These are phyloP conservation scores for Rhodinocichla rosea DNA, from an alignment of 2,113 vertebrate species.

Conservation along the genomic window DNA sequence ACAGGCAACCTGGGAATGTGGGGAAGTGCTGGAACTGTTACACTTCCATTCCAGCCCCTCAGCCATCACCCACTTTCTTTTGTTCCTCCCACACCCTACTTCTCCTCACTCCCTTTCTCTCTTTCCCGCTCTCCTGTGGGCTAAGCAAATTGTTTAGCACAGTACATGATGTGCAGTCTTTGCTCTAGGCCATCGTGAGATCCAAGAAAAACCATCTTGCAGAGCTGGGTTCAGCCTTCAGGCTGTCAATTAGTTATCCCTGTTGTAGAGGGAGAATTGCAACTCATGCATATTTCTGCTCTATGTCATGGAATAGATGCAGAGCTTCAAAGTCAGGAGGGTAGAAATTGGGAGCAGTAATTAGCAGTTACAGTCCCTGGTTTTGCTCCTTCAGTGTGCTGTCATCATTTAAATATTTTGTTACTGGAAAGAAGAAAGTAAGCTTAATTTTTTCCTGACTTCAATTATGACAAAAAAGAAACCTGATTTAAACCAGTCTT, in stretches of 20 bases:
- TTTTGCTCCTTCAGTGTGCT: constrained; percentile 12
- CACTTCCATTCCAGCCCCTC: neutral
- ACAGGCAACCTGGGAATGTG: neutral
- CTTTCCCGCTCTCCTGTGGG: neutral
- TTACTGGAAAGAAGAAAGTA: constrained; percentile 9
- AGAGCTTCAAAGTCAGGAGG: constrained; percentile 27
- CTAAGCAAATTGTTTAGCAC: neutral
- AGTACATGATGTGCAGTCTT: neutral
- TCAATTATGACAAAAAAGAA: neutral
- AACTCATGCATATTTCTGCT: constrained; percentile 19
- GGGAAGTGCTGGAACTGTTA: neutral
- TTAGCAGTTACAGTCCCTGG: constrained; percentile 1
- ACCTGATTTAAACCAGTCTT: constrained; percentile 11
- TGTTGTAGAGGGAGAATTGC: neutral
- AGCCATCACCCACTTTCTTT: neutral
- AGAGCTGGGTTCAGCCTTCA: neutral
- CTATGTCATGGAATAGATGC: neutral
- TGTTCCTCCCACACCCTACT: neutral
- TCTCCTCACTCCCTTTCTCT: neutral
- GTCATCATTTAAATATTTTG: constrained; percentile 31
- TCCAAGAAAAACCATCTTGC: neutral
- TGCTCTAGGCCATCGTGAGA: neutral
- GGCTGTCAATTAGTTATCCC: constrained; percentile 26
- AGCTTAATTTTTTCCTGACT: constrained; percentile 13
- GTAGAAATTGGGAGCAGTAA: neutral